phyloP scores from a whole-genome alignment of 2,888 invertebrate species.

The Sinotaia quadrata region DNA sequence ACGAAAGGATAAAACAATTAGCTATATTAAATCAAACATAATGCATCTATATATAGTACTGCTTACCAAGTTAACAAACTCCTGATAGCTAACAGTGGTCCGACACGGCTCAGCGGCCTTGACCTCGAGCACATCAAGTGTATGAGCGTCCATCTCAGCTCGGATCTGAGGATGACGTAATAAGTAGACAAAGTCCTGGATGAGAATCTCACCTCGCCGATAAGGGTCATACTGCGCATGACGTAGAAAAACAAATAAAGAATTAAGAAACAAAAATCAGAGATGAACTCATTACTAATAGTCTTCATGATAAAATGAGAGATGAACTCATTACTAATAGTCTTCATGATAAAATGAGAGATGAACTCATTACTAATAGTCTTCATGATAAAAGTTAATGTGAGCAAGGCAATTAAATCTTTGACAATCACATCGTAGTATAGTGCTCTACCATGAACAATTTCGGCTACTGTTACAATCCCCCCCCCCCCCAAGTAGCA shows the following conservation, averaged over 20 bases:
- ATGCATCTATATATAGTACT: not conserved
- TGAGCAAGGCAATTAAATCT: no score
- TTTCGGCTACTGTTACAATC: no score
- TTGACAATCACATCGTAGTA: no score
- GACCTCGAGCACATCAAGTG: conserved; percentile 56
- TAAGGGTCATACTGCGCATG: conserved; percentile 53
- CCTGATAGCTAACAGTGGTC: conserved; percentile 58
- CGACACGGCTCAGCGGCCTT: conserved; percentile 51
- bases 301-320: not conserved
- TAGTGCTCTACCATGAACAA: no score
- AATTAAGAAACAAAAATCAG: no score
- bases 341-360: no score
- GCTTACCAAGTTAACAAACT: conserved; percentile 64
- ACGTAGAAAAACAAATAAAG: no score
- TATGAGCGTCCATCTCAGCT: conserved; percentile 56
- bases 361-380: no score
- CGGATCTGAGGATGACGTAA: conserved; percentile 57
- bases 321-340: not conserved
- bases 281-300: not conserved
- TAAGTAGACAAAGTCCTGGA: conserved; percentile 54
- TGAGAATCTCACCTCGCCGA: conserved; percentile 53
- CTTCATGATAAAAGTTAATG: no score
- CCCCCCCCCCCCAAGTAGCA: no score
- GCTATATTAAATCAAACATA: not conserved
- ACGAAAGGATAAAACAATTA: not conserved